These are phyloP conservation scores for Entelurus aequoreus DNA, from an alignment of 2,113 vertebrate genomes.

Conservation along the genomic window DNA sequence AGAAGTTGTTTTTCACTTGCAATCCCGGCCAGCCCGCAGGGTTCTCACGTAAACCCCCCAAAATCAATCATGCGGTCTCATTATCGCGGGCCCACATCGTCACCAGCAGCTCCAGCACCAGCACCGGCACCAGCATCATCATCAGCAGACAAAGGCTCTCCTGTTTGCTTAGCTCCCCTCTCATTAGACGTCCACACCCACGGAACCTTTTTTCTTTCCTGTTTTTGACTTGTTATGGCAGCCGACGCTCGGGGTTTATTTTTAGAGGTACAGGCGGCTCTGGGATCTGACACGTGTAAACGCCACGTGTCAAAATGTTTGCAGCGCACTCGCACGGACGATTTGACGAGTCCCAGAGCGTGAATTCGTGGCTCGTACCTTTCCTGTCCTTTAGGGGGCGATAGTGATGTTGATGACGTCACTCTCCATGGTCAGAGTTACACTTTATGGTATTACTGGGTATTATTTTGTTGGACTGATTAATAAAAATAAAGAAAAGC, in stretches of 20 bases:
- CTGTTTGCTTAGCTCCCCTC: not conserved
- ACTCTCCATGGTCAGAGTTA: too few relatives aligned
- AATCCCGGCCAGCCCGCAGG: not conserved
- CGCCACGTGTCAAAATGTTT: not conserved
- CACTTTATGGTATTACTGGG: too few relatives aligned
- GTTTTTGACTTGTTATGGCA: constrained; percentile 7
- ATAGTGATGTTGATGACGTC: too few relatives aligned
- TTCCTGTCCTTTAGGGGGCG: too few relatives aligned
- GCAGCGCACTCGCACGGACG: not conserved
- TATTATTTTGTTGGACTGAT: too few relatives aligned
- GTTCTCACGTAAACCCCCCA: not conserved
- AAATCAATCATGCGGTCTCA: constrained; percentile 1
- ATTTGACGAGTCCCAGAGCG: too few relatives aligned
- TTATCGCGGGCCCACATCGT: not conserved
- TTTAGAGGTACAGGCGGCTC: not conserved
- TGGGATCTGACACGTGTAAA: not conserved
- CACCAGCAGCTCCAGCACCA: not conserved
- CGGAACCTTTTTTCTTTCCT: not conserved
- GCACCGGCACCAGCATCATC: not conserved
- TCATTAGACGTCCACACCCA: constrained; percentile 3
- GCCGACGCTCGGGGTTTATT: not conserved
- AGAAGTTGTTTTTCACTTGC: not conserved
- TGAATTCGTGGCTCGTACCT: too few relatives aligned
- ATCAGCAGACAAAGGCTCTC: not conserved
- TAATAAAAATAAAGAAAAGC: too few relatives aligned